Base-by-base conservation (phyloP, 1,140 invertebrate genomes). In the Bombyx mandarina region DNA sequence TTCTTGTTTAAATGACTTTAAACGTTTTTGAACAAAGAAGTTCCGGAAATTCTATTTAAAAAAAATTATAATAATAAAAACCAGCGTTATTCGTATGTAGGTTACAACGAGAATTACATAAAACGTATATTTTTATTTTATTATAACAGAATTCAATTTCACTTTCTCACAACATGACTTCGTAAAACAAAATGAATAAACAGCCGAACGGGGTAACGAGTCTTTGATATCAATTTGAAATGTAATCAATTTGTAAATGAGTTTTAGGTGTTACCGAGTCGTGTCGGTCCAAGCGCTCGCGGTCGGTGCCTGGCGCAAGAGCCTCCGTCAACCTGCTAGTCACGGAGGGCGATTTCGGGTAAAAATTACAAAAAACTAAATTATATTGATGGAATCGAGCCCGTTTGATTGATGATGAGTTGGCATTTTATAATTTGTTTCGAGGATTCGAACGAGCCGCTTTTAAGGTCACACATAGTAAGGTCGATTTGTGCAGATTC, bases 351-450 rank as follows among this genome's bases (percentile, higher is more conserved):
- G 79, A 75, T 82, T 84, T 86, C 66, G 66, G 74, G 74, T 83
- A 77, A 83, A 86, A 86, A 83, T 76, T 80, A 86, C 80, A 86
- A 86, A 86, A 51, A 86, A 86, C 74, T 84, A 86, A 84, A 86
- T 86, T 84, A 86, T 84, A 86, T 82, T 75, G 83, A 85, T 82
- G 83, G 81, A 84, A 82, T 86, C 83, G 81, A 86, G 68, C 73
- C 71, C 63, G 75, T 76, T 86, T 86, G 83, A 86, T 86, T 85
- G 83, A 86, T 85, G 83, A 78, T 86, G 83, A 86, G 79, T 79
- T 79, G 78, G 81, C 83, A 75, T 68, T 82, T 84, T 85, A 84
- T 86, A 86, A 86, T 86, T 86, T 86, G 77, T 86, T 84, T 84
- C 80, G 74, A 84, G 79, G 69, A 86, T 84, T 82, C 77, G 72